phyloP scores from a whole-genome alignment of 2,113 vertebrate species.

The Sinocyclocheilus maitianheensis region DNA sequence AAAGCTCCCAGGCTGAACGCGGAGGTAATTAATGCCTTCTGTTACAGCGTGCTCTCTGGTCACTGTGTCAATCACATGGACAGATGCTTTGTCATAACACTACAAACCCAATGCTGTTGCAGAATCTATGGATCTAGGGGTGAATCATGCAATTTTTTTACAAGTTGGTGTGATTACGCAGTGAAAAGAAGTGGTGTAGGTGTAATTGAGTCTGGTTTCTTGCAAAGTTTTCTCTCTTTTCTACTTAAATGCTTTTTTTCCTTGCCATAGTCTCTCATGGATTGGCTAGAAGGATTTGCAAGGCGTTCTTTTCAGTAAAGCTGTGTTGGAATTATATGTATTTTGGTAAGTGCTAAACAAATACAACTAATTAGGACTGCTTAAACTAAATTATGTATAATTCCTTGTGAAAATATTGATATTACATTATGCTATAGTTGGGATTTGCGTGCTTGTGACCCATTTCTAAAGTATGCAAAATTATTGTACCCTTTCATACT shows the following conservation, averaged over 20 bases:
- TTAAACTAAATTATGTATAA: neutral
- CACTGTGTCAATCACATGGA: slow-evolving; percentile 47
- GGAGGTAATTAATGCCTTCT: slow-evolving; percentile 49
- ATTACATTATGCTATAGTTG: neutral
- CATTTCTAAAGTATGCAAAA: too few species aligned
- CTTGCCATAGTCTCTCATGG: neutral
- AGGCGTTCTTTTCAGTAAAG: neutral
- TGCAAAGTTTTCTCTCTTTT: neutral
- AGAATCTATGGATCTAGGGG: slow-evolving; percentile 7
- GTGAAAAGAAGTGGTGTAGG: neutral
- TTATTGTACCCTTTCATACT: neutral
- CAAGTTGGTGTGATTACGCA: neutral
- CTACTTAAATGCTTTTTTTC: neutral
- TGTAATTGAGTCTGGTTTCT: neutral
- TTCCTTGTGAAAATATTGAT: neutral
- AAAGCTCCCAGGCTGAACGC: slow-evolving; percentile 28
- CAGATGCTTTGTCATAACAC: slow-evolving; percentile 37
- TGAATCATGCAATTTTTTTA: neutral
- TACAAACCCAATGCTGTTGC: neutral
- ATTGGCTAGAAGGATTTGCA: neutral
- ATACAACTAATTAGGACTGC: neutral
- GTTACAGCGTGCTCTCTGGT: slow-evolving; percentile 19
- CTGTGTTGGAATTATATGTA: neutral
- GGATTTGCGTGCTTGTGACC: neutral
- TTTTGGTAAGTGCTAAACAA: neutral